These are phyloP conservation scores for Campoletis raptor DNA, from an alignment of 2,888 invertebrate genomes.

Conservation along the genomic window DNA sequence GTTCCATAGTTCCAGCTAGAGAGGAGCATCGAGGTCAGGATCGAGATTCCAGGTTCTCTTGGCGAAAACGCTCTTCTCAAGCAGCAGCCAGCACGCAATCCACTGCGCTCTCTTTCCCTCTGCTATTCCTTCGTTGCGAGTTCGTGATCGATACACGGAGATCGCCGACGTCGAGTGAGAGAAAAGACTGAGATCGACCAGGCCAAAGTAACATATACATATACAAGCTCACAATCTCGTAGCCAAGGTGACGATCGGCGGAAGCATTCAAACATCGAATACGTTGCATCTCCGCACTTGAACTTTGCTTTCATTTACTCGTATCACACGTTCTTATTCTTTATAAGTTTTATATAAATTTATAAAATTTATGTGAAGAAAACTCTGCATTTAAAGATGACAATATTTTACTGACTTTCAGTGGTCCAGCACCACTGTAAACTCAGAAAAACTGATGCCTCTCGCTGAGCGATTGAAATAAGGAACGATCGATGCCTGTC, in stretches of 20 bases:
- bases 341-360: not conserved
- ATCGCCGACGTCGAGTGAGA: conserved; percentile 54
- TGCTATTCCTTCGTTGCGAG: conserved; percentile 36
- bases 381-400: too few species aligned
- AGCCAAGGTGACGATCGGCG: conserved; percentile 60
- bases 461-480: too few species aligned
- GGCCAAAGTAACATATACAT: conserved; percentile 32
- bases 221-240: conserved; percentile 40
- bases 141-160: conserved; percentile 66
- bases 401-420: too few species aligned
- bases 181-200: conserved; percentile 35
- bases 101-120: conserved; percentile 49
- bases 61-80: conserved; percentile 42
- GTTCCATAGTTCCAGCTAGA: conserved; percentile 42
- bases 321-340: conserved; percentile 43
- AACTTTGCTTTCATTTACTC: conserved; percentile 42
- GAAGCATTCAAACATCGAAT: conserved; percentile 65
- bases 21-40: conserved; percentile 71
- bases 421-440: too few species aligned
- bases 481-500: too few species aligned
- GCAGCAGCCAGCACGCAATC: conserved; percentile 67
- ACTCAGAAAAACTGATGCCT: too few species aligned
- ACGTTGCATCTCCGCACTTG: conserved; percentile 67
- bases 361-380: not conserved
- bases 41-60: conserved; percentile 70